Base-by-base conservation (phyloP, 1,140 invertebrate genomes). In the Euwallacea similis region DNA sequence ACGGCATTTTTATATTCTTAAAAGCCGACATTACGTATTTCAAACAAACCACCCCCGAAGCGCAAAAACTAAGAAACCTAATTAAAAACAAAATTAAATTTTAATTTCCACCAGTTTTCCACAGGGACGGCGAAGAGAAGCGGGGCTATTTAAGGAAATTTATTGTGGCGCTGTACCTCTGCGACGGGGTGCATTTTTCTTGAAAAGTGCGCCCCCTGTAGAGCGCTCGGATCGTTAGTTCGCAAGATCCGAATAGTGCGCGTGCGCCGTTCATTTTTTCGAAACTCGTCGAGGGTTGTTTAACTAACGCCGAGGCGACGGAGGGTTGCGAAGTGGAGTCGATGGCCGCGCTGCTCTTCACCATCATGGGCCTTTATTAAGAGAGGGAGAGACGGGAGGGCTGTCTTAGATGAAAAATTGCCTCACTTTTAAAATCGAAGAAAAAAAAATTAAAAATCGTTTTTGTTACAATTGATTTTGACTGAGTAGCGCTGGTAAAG, bases 171-270 rank as follows among this genome's bases (percentile, higher is more conserved):
- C 7, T 61, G 10, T 61, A 42, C 42, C 59, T 41, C 42, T 42
- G 42, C 42, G 33, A 44, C 54, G 71, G 70, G 74, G 74, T 72
- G 79, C 78, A 79, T 69, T 76, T 77, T 77, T 79, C 62, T 78
- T 79, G 79, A 80, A 80, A 80, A 80, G 78, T 80, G 78, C 79
- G 75, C 75, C 74, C 74, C 77, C 77, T 79, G 46, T 50, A 10
- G 46, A 11, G 46, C 46, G 46, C 9, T 11, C 46, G 46, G 46
- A 50, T 50, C 46, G 46, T 50, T 50, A 50, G 13, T 11, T 13
- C 46, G 46, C 13, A 50, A 50, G 46, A 3, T 50, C 9, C 9
- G 13, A 50, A 13, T 50, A 11, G 46, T 11, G 46, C 46, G 46
- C 46, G 9, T 50, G 46, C 46, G 46, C 46, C 46, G 9, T 13